These are phyloP conservation scores for Rhabdomys dilectus DNA, from an alignment of 2,113 vertebrate genomes.

Conservation along the genomic window DNA sequence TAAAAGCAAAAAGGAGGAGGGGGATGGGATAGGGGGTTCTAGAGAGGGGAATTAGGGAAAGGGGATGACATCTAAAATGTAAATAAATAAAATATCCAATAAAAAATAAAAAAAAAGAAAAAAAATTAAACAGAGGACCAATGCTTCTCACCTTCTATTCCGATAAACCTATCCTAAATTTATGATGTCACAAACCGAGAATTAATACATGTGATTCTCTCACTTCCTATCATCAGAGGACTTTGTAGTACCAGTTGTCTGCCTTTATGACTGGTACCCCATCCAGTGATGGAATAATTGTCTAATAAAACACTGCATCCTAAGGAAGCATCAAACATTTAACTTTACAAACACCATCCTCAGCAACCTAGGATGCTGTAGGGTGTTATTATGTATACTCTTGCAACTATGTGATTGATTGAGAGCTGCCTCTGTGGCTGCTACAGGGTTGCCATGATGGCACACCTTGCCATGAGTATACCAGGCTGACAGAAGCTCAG, in stretches of 20 bases:
- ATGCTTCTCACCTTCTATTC: background rate
- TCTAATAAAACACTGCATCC: background rate
- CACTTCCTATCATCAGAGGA: background rate
- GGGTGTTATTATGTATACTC: background rate
- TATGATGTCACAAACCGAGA: background rate
- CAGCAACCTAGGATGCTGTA: too few relatives aligned
- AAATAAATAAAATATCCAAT: too few relatives aligned
- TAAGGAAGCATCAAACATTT: background rate
- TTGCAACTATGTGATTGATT: background rate
- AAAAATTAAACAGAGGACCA: background rate
- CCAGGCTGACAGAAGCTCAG: background rate
- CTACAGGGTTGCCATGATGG: background rate
- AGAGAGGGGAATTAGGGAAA: too few relatives aligned
- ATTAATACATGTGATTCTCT: background rate
- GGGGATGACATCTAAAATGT: too few relatives aligned
- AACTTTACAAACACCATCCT: background rate
- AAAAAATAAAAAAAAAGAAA: background rate
- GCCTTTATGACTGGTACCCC: too few relatives aligned
- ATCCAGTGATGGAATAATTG: background rate
- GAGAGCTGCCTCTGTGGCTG: background rate
- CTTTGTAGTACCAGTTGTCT: background rate
- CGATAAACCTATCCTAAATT: background rate
- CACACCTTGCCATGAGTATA: fast-evolving
- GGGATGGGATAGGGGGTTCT: too few relatives aligned
- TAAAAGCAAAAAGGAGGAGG: too few relatives aligned